phyloP scores from a whole-genome alignment of 1,140 invertebrate genomes.

The Zaprionus davidi region DNA sequence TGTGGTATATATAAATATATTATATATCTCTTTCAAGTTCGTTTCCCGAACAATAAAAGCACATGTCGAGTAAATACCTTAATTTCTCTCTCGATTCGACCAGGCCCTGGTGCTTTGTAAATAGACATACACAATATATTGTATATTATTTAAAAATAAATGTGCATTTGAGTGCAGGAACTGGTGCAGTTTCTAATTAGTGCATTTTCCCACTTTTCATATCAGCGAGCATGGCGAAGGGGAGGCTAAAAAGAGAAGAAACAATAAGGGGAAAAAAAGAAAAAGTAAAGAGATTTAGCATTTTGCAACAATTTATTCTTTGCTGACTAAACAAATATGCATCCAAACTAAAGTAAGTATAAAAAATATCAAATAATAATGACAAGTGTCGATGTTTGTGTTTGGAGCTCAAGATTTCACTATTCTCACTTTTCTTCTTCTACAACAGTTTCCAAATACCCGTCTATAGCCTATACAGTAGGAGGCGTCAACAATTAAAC shows the following conservation, averaged over 20 bases:
- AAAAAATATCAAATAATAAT: slow-evolving; percentile 77
- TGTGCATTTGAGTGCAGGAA: slow-evolving; percentile 68
- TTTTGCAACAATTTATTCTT: slow-evolving; percentile 76
- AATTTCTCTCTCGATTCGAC: slow-evolving; percentile 13
- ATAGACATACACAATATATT: slow-evolving; percentile 34
- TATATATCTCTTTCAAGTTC: neutral
- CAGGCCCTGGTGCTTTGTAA: slow-evolving; percentile 41
- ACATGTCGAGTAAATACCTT: neutral
- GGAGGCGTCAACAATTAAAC: slow-evolving; percentile 33
- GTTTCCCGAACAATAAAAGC: neutral
- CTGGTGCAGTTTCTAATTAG: slow-evolving; percentile 61
- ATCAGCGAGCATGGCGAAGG: slow-evolving; percentile 36
- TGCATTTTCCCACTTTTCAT: slow-evolving; percentile 64
- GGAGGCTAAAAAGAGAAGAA: slow-evolving; percentile 16
- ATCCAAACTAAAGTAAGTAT: slow-evolving; percentile 67
- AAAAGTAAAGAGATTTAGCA: slow-evolving; percentile 19
- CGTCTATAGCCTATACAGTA: slow-evolving; percentile 35
- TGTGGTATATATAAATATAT: slow-evolving; percentile 22
- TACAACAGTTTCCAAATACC: slow-evolving; percentile 43
- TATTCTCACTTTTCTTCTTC: slow-evolving; percentile 41
- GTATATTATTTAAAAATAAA: slow-evolving; percentile 48
- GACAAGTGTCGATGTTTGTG: slow-evolving; percentile 50
- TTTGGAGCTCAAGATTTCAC: slow-evolving; percentile 62
- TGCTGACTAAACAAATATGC: slow-evolving; percentile 67
- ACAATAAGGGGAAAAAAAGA: slow-evolving; percentile 27